phyloP scores from a whole-genome alignment of 2,113 vertebrate genomes.

The Sterrhoptilus dennistouni region DNA sequence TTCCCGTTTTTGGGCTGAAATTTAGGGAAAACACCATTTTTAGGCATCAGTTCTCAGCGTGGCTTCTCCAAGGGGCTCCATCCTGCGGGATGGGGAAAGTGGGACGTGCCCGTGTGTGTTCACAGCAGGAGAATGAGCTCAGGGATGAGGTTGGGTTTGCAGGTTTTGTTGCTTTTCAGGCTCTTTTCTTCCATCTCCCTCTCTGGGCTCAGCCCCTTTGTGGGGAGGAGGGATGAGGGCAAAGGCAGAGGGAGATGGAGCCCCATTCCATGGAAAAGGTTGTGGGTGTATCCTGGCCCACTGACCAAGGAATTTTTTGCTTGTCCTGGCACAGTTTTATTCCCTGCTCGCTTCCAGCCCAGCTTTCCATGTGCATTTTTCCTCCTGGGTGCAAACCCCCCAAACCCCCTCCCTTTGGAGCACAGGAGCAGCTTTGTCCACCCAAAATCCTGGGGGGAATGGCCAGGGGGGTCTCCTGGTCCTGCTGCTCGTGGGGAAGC shows the following conservation, averaged over 20 bases:
- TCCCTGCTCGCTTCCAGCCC: not conserved
- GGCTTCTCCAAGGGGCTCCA: accelerated
- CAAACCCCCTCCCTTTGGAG: not conserved
- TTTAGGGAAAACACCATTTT: not conserved
- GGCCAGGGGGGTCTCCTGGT: not conserved
- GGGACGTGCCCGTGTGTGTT: accelerated
- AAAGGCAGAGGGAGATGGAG: not conserved
- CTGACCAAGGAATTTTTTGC: accelerated
- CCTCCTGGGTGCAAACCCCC: not conserved
- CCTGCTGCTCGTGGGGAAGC: not conserved
- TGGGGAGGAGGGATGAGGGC: not conserved
- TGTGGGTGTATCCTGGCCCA: not conserved
- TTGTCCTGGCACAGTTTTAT: accelerated
- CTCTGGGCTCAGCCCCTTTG: not conserved
- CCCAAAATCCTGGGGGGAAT: not conserved
- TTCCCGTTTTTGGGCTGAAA: not conserved
- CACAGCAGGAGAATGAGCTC: accelerated
- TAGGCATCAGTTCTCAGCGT: accelerated
- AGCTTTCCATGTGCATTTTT: accelerated
- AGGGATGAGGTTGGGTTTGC: not conserved
- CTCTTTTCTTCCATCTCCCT: not conserved
- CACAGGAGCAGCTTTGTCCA: not conserved
- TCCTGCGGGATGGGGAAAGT: not conserved
- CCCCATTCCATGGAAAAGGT: not conserved
- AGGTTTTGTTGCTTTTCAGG: not conserved